A percentile compares a stretch with the other conserved stretches of the same genome.
These are phyloP conservation scores for Trinorchestia longiramus DNA, from an alignment of 1,140 invertebrate species.

Conservation along the genomic window DNA sequence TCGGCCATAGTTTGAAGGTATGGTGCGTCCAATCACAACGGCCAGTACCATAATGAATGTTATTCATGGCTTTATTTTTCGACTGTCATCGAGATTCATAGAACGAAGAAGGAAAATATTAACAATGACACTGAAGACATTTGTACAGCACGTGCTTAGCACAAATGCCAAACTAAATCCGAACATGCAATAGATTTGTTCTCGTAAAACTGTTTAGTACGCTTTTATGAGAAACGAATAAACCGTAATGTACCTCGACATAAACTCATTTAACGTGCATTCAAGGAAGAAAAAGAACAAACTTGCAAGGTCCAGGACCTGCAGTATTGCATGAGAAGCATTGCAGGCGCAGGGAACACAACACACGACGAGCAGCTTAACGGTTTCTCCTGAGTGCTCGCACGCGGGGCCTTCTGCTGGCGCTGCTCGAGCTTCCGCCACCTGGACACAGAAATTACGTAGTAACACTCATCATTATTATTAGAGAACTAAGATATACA, in stretches of 20 bases:
- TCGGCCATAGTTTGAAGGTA: too few species aligned
- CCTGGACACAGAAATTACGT: not conserved
- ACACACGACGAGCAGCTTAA: not conserved
- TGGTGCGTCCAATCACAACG: not conserved
- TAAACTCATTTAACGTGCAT: not conserved
- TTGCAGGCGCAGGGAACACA: not conserved
- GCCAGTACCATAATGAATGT: not conserved
- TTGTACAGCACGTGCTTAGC: not conserved
- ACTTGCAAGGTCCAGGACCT: not conserved
- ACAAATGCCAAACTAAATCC: not conserved
- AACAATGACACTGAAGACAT: not conserved
- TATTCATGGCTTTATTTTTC: not conserved
- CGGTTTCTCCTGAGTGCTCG: constrained; percentile 14
- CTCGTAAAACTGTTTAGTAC: not conserved
- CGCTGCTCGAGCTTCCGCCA: constrained; percentile 14
- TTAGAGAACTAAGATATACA: too few species aligned
- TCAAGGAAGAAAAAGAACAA: not conserved
- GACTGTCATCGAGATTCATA: not conserved
- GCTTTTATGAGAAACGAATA: not conserved
- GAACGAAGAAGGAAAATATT: not conserved
- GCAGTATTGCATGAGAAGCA: not conserved
- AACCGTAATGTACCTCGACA: not conserved
- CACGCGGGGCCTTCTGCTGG: constrained; percentile 19
- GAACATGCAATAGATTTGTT: not conserved
- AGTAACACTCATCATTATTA: not conserved